A percentile compares a stretch with the other conserved stretches of the same genome.
Evolutionary conservation across 1,140 invertebrate species (phyloP).

Genomic region (Notospermus geniculatus): DNA sequence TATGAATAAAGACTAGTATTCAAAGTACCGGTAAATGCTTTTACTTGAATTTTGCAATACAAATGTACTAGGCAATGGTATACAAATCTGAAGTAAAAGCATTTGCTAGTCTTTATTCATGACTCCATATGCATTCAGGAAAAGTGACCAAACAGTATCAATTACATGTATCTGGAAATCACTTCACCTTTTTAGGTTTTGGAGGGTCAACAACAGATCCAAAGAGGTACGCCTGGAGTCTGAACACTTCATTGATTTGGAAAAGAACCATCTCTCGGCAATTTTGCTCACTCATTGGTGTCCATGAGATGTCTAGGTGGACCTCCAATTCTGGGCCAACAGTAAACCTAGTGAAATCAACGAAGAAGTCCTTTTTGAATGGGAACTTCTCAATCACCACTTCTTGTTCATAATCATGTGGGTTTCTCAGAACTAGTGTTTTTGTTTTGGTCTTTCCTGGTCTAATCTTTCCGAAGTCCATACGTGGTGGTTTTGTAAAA

Average conservation of each 20-base stretch:
- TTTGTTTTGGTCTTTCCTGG: constrained; percentile 27
- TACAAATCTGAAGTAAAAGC: too few relatives aligned
- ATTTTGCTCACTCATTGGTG: constrained; percentile 34
- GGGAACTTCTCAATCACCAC: constrained; percentile 45
- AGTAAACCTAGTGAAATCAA: constrained; percentile 31
- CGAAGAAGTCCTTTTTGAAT: constrained; percentile 36
- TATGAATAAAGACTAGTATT: too few relatives aligned
- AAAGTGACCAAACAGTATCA: neutral
- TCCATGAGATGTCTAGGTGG: constrained; percentile 34
- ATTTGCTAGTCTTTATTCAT: too few relatives aligned
- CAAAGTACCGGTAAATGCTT: too few relatives aligned
- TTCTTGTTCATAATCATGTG: constrained; percentile 43
- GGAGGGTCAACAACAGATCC: constrained; percentile 34
- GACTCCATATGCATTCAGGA: too few relatives aligned
- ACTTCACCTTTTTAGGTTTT: constrained; percentile 23
- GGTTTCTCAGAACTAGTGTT: constrained; percentile 36
- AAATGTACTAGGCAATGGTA: too few relatives aligned
- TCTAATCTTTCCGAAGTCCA: constrained; percentile 37
- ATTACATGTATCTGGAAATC: too few relatives aligned
- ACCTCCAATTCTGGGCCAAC: constrained; percentile 30
- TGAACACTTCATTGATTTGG: constrained; percentile 34
- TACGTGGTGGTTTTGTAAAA: constrained; percentile 41
- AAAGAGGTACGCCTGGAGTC: constrained; percentile 41
- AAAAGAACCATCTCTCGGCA: constrained; percentile 44
- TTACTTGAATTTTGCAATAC: too few relatives aligned